These are phyloP conservation scores for Esox masquinongy DNA, from an alignment of 2,797 vertebrate genomes.

Conservation along the genomic window DNA sequence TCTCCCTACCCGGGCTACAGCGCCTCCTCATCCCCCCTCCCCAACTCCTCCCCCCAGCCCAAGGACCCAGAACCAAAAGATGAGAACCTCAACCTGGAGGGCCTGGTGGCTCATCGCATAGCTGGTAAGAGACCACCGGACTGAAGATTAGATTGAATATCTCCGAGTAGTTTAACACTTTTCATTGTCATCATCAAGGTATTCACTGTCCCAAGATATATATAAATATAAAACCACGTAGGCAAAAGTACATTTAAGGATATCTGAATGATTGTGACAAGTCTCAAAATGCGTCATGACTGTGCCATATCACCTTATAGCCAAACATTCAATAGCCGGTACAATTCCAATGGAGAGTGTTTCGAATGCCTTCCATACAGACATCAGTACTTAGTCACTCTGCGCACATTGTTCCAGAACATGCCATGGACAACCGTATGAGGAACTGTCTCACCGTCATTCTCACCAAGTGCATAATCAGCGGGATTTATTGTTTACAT, in stretches of 20 bases:
- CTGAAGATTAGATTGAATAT: background rate
- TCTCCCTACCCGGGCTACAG: constrained; percentile 74
- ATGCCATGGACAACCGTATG: background rate
- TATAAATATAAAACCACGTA: background rate
- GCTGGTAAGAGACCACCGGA: constrained; percentile 79
- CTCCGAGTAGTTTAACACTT: background rate
- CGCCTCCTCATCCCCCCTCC: constrained; percentile 74
- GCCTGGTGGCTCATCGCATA: constrained; percentile 93
- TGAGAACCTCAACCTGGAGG: constrained; percentile 87
- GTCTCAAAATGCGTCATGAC: background rate
- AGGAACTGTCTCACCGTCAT: background rate
- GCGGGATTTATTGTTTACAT: background rate
- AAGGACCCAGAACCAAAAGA: constrained; percentile 82
- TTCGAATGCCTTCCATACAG: background rate
- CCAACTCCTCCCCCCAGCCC: constrained; percentile 69
- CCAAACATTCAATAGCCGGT: background rate
- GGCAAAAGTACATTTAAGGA: background rate
- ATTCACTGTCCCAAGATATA: background rate
- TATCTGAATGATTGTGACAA: background rate
- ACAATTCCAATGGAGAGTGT: background rate
- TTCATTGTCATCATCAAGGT: background rate
- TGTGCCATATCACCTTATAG: background rate
- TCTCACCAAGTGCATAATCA: background rate
- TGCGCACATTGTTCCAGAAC: background rate
- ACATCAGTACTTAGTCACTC: background rate